Conservation (phyloP, 2,888 invertebrate species). For the Eledona agricola region DNA sequence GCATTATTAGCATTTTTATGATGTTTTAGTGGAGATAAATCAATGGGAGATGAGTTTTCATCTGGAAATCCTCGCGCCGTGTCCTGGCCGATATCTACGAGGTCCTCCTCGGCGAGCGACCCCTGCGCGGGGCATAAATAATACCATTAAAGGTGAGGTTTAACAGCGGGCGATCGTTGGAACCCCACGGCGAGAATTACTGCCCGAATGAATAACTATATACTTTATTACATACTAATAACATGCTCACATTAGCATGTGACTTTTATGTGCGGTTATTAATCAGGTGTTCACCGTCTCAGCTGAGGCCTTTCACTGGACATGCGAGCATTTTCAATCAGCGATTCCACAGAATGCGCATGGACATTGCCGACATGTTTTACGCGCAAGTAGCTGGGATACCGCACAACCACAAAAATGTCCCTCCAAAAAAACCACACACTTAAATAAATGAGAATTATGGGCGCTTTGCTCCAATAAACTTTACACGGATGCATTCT, state of each 20-base stretch:
- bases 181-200: constrained; percentile 63
- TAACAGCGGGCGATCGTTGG: constrained; percentile 60
- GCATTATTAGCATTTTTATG: constrained; percentile 38
- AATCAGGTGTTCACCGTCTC: constrained; percentile 55
- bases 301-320: constrained; percentile 43
- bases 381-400: constrained; percentile 24
- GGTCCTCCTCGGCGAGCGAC: constrained; percentile 54
- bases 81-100: constrained; percentile 47
- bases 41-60: constrained; percentile 48
- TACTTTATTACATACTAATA: constrained; percentile 65
- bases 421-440: constrained; percentile 11
- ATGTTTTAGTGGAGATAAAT: constrained; percentile 33
- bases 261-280: constrained; percentile 54
- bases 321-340: constrained; percentile 42
- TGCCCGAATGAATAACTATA: constrained; percentile 64
- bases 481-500: too few species aligned
- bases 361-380: constrained; percentile 27
- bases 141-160: constrained; percentile 65
- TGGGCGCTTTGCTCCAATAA: constrained; percentile 22
- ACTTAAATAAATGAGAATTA: constrained; percentile 20
- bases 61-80: constrained; percentile 34
- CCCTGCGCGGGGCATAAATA: constrained; percentile 61
- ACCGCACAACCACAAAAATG: constrained; percentile 16
- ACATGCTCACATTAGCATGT: constrained; percentile 62
- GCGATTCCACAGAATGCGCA: constrained; percentile 32